Base-by-base conservation (phyloP, 2,797 vertebrate genomes). In the Tenualosa thibaudeaui region DNA sequence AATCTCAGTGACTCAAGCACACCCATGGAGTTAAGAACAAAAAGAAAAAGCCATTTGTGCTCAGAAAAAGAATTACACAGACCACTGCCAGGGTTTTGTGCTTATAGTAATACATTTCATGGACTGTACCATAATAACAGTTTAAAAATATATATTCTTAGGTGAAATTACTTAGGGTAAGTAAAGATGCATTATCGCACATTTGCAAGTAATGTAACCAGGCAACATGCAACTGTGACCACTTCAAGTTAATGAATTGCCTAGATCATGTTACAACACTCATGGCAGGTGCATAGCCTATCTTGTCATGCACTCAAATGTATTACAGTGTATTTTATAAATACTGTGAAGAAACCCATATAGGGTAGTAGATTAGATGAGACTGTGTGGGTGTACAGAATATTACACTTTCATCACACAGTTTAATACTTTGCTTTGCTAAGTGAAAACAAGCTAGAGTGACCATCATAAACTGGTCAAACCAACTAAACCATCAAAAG, bases 41-140 rank as follows among this genome's bases (percentile, higher is more conserved):
- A 81, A 83, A 51, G 49, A 81, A 3, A 83, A 85, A 85, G 5
- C 54, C 9, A 71, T 43, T 86, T 81, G 84, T 86, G 88, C 83
- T 86, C 85, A 51, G 1, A 82, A 90, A 89, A 84, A 81, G 60
- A 43, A 81, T 84, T 24, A 81, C 0, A 84, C 86, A 68, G 51
- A 54, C 54, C 84, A 82, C 84, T 81, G 81, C 60, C 40, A 26
- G 22, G 56, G 37, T 49, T 60, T 31, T 56, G 81, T 13, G 2
- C 71, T 46, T 17, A 78, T 43, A 17, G 46, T n/a, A 7, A 24
- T 15, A 75, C 2, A 75, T 37, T 19, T 2, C 37, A 37, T 22
- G 71, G 37, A 78, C 71, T 22, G 40, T 3, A 78, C 17, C 22
- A 22, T 46, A n/a, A 46, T 5, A 46, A 78, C 40, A 46, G 37